Conservation (phyloP, 2,888 invertebrate genomes). For the Lasioglossum villosulum region DNA sequence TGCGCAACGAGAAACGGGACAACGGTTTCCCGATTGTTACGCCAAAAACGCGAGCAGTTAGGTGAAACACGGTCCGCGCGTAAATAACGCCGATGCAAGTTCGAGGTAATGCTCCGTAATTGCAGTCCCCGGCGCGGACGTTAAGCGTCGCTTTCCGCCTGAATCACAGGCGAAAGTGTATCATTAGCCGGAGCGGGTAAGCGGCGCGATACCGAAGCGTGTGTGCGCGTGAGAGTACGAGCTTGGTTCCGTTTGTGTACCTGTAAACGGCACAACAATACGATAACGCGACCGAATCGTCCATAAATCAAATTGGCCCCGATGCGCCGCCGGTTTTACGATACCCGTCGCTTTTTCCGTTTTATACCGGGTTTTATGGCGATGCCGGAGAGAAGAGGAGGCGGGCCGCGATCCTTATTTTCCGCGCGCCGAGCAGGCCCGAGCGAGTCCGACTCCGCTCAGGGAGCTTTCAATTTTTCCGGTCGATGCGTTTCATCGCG, state of each 20-base stretch:
- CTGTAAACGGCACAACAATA: conserved; percentile 30
- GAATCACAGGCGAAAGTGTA: conserved; percentile 43
- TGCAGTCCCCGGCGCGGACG: conserved; percentile 18
- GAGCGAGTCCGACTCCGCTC: neutral
- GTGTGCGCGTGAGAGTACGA: neutral
- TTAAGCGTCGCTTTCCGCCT: conserved; percentile 26
- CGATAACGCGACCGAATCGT: conserved; percentile 14
- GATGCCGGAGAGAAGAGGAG: neutral
- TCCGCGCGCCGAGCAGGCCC: neutral
- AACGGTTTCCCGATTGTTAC: neutral
- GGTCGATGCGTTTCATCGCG: neutral
- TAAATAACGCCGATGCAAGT: conserved; percentile 35
- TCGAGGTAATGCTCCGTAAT: conserved; percentile 40
- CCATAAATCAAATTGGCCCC: conserved; percentile 31
- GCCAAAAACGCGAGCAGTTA: conserved; percentile 1
- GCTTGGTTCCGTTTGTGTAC: neutral
- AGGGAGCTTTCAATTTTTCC: neutral
- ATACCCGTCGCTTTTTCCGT: conserved; percentile 16
- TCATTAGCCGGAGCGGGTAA: conserved; percentile 22
- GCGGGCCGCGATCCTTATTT: neutral
- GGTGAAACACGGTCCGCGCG: neutral
- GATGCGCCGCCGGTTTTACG: conserved; percentile 29
- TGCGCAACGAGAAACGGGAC: neutral
- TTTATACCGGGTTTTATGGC: conserved; percentile 14
- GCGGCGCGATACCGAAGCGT: neutral